Evolutionary conservation across 2,888 invertebrate genomes (phyloP).

Genomic region (Cerceris ruficornis): DNA sequence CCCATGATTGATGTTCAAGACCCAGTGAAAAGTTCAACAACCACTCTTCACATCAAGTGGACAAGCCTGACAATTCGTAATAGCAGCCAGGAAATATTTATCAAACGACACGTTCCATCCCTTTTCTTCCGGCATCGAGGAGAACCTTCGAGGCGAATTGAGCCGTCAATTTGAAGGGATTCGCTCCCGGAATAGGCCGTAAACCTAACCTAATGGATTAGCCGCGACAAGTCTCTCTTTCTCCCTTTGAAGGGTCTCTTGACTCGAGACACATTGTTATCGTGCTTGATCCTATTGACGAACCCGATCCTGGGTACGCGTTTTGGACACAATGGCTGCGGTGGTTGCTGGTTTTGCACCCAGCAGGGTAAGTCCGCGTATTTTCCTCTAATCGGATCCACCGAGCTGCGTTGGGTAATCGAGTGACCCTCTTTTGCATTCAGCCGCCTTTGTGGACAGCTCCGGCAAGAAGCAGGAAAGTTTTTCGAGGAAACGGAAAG

Average conservation of each 20-base stretch:
- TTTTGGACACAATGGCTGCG: constrained; percentile 39
- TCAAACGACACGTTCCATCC: constrained; percentile 16
- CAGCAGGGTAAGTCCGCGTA: constrained; percentile 58
- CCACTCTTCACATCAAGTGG: no score
- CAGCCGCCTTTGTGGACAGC: background rate
- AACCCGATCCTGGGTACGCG: constrained; percentile 24
- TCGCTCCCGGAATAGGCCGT: constrained; percentile 23
- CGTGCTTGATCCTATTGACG: constrained; percentile 70
- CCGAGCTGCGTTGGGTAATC: constrained; percentile 69
- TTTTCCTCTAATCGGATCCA: constrained; percentile 75
- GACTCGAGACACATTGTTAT: constrained; percentile 75
- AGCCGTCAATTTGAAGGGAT: constrained; percentile 33
- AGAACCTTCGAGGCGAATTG: constrained; percentile 11
- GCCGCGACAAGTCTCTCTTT: constrained; percentile 49
- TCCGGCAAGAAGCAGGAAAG: background rate
- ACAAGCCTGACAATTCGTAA: no score
- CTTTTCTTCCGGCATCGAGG: background rate
- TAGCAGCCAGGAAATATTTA: constrained; percentile 15
- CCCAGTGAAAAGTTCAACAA: no score
- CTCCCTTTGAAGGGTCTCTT: constrained; percentile 69
- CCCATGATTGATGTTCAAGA: no score
- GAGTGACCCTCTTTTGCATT: constrained; percentile 48
- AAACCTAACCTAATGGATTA: constrained; percentile 69
- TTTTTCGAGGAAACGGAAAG: background rate
- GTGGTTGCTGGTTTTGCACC: constrained; percentile 49